Evolutionary conservation across 2,113 vertebrate species (phyloP).

Genomic region (Fregata magnificens): DNA sequence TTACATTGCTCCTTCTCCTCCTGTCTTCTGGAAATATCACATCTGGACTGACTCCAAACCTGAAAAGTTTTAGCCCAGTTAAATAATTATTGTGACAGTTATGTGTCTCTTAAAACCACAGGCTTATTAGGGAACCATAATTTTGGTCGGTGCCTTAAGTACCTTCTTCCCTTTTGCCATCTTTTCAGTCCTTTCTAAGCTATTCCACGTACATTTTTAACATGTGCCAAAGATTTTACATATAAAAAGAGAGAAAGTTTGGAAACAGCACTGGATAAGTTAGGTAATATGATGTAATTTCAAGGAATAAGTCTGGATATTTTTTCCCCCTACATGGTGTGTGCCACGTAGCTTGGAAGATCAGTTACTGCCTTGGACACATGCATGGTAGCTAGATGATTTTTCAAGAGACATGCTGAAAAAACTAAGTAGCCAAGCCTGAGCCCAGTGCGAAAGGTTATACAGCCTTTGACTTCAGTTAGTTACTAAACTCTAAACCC

Average conservation of each 20-base stretch:
- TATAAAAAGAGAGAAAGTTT: not conserved
- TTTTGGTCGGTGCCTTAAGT: not conserved
- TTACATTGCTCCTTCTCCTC: not conserved
- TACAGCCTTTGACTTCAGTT: not conserved
- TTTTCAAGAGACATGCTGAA: not conserved
- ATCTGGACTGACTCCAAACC: not conserved
- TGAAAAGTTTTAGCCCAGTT: not conserved
- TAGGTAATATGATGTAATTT: conserved; percentile 38
- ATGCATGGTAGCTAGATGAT: not conserved
- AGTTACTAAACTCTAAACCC: not conserved
- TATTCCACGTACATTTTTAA: not conserved
- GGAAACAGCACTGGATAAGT: conserved; percentile 12
- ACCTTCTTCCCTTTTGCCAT: not conserved
- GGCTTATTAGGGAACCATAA: not conserved
- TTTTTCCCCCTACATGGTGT: not conserved
- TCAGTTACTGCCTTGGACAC: not conserved
- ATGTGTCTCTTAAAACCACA: not conserved
- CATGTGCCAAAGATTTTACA: not conserved
- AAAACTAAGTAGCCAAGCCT: not conserved
- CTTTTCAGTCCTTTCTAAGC: not conserved
- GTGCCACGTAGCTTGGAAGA: conserved; percentile 40
- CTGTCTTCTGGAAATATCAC: not conserved
- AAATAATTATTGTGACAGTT: not conserved
- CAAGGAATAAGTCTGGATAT: not conserved
- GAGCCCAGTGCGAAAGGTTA: not conserved